Evolutionary conservation across 1,140 invertebrate genomes (phyloP).

Genomic region (Aradophagus sp.): DNA sequence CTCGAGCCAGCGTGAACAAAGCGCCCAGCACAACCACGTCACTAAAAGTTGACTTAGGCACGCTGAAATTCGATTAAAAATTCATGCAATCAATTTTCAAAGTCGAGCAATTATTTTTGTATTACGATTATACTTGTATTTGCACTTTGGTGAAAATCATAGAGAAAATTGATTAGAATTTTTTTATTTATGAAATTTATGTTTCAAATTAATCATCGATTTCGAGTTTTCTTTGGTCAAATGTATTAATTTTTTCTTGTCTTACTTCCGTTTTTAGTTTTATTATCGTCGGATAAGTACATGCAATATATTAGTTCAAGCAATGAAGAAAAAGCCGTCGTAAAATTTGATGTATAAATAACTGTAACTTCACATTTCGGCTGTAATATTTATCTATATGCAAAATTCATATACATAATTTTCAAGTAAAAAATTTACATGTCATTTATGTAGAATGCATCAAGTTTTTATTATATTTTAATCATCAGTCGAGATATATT

Average conservation of each 20-base stretch:
- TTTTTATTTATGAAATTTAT: not conserved
- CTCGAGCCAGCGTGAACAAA: conserved; percentile 67
- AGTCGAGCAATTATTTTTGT: too few species aligned
- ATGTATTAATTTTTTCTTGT: not conserved
- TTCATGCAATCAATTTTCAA: not conserved
- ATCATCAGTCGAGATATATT: conserved; percentile 25
- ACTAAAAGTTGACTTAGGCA: conserved; percentile 68
- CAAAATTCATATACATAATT: conserved; percentile 56
- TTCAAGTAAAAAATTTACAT: conserved; percentile 43
- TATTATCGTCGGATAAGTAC: conserved; percentile 10
- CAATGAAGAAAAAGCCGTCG: conserved; percentile 30
- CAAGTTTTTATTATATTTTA: conserved; percentile 44
- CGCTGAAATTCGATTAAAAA: conserved; percentile 48
- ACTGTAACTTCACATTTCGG: conserved; percentile 56
- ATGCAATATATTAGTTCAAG: conserved; percentile 34
- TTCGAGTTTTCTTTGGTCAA: not conserved
- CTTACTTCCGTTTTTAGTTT: conserved; percentile 1
- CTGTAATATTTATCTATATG: conserved; percentile 57
- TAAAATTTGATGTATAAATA: conserved; percentile 51
- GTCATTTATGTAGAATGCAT: conserved; percentile 43
- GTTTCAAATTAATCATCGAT: not conserved
- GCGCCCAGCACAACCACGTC: conserved; percentile 67
- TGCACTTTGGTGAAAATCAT: too few species aligned
- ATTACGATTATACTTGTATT: too few species aligned
- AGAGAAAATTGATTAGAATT: too few species aligned